Evolutionary conservation across 2,888 invertebrate species (phyloP), one percentile per base, ranked within the genome.

Genomic region (Drosophila imparisetae): DNA sequence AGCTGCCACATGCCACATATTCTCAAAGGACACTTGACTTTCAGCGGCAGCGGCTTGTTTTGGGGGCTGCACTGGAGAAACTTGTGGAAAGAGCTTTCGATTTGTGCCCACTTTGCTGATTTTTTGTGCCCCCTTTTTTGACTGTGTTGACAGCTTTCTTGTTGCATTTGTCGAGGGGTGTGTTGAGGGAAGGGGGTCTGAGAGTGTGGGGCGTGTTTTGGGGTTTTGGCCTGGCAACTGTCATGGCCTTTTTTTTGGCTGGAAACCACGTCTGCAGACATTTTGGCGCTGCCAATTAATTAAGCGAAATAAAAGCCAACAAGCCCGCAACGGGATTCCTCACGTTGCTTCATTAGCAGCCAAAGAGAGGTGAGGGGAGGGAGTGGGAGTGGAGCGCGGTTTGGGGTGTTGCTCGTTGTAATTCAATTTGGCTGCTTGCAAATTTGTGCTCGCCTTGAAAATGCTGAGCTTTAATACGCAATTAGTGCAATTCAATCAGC

Each of bases 11-110:
- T 79, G 72, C 68, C 76, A 70, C 67, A 88, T 81, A 84, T 84
- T 89, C 91, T 91, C 92, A 78, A 86, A 91, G 91, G 91, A 91
- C 90, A 89, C 92, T 91, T 91, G 85, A 91, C 91, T 90, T 83
- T 80, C 73, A 53, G 76, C 65, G 63, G 76, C 77, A 65, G 75
- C 76, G 58, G 65, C 75, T 72, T 78, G 81, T 67, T 68, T 79
- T 74, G 62, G 78, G 78, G 61, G 78, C 63, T 62, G 49, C 68
- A 60, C 52, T 32, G 6, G 10, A n/a, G 21, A n/a, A 45, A 45
- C 11, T 45, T 45, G 21, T n/a, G 45, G 49, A 11, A 54, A 29
- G 55, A 55, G 36, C 24, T 34, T 48, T 62, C 61, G 30, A 66
- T 59, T 59, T 65, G 48, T 34, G 40, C 54, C 54, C 36, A 40